Conservation (phyloP, 2,797 vertebrate species). For the Acanthurus leucopareius region DNA sequence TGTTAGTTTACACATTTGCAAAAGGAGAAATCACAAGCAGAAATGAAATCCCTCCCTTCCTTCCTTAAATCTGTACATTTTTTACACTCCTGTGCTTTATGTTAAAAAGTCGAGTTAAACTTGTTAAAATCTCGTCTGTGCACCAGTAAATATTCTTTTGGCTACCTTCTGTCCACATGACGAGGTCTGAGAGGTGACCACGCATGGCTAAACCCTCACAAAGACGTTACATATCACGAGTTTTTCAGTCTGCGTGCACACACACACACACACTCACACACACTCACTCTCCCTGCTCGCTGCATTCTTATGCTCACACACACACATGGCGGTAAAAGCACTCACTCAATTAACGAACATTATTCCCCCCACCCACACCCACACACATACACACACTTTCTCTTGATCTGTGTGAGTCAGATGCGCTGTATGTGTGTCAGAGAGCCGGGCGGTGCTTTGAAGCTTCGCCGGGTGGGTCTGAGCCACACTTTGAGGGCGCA, state of each 20-base stretch:
- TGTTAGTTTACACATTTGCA: too few relatives aligned
- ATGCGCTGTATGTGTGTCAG: conserved; percentile 40
- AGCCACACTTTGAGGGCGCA: conserved; percentile 56
- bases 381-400: conserved; percentile 1
- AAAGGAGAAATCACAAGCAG: too few relatives aligned
- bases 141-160: conserved; percentile 33
- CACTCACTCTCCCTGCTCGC: background rate
- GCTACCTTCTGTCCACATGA: conserved; percentile 31
- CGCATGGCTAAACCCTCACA: conserved; percentile 45
- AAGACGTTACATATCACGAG: conserved; percentile 30
- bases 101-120: background rate
- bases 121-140: background rate
- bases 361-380: conserved; percentile 9
- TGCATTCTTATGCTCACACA: conserved; percentile 5
- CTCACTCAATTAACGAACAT: conserved; percentile 35
- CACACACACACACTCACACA: conserved; percentile 14
- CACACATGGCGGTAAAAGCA: conserved; percentile 45
- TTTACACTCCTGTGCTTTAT: too few relatives aligned
- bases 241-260: conserved; percentile 16
- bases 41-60: too few relatives aligned
- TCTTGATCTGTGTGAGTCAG: conserved; percentile 37
- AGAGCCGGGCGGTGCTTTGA: conserved; percentile 65
- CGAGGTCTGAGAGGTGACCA: conserved; percentile 24
- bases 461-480: conserved; percentile 65
- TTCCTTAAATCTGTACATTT: too few relatives aligned